Evolutionary conservation across 2,113 vertebrate species (phyloP), one percentile per base, ranked within the genome.

Genomic region (Romanogobio albipinnatus): DNA sequence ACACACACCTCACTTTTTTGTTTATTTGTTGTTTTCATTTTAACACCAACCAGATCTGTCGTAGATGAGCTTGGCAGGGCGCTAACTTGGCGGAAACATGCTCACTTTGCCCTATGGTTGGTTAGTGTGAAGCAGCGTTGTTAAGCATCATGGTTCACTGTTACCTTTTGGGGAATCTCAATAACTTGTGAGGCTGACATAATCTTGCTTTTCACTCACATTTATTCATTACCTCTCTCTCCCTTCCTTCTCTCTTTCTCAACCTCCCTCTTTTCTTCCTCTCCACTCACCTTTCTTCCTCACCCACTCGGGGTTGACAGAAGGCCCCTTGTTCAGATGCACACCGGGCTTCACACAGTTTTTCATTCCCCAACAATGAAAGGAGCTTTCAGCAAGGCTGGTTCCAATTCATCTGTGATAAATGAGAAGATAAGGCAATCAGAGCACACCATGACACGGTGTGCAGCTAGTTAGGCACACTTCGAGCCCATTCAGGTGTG

Each of bases 371-470:
- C 95, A 96, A 96, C 95, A 95, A 96, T 94, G 93, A 93, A 89
- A 95, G 95, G 89, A 94, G 93, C 93, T 96, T 97, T 97, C 96
- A 96, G 96, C 96, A 96, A 98, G 97, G 97, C 94, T 99, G 97
- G 96, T 97, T 98, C 97, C 98, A 99, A 99, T 96, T 99, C 98
- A 99, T 96, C 98, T 99, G 98, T 99, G 97, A 99, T 98, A 99
- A 99, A 99, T 99, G 96, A 97, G 96, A 97, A 98, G 97, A 99
- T 99, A 98, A 99, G 97, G 97, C 97, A 96, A 97, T 96, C 96
- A 96, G 96, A 93, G 95, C 96, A 96, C 96, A 95, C 96, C 90
- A 90, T 91, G 90, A 90, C 89, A 90, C 90, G 83, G 92, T 17
- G 94, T 92, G 94, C 95, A 95, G 95, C 93, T 95, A 96, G 96